Base-by-base conservation (phyloP, 2,888 invertebrate genomes). In the Anticlea derivata region DNA sequence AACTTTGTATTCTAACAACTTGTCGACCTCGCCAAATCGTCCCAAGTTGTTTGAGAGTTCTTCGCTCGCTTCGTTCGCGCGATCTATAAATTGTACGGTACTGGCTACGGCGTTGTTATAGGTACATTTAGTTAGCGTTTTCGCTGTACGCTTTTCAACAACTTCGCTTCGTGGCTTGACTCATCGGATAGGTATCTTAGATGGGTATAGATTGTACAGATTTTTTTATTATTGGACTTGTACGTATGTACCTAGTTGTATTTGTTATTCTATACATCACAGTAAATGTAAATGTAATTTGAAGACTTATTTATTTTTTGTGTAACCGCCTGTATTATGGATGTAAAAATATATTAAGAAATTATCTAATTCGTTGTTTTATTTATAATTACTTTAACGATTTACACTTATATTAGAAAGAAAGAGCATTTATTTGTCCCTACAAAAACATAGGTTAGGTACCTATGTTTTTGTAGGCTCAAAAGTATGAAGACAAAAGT, bases 281-380 rank as follows among this genome's bases (percentile, higher is more conserved):
- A 78, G 51, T 67, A 58, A 68, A 65, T 75, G 70, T 75, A 74
- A 73, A 72, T 71, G 61, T 61, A 66, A 68, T 60, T n/a, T 44
- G 39, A 66, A 71, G 70, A 75, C 79, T 82, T 86, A 87, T 87
- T 89, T 89, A 87, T 87, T 89, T 80, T 81, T 83, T 84, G 84
- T 89, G 84, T 89, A 89, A 89, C 88, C 89, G 87, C 88, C 88
- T 89, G 86, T 86, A 85, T 85, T 83, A 88, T 86, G 80, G 83
- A 82, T 88, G 88, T 89, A 88, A 86, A 89, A 89, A 87, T 86
- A 87, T 86, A 82, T 80, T 62, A 85, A 84, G 86, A 85, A 85
- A 85, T 82, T 81, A 83, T 83, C 75, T 76, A 77, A 46, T 58
- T 26, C 29, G 53, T 55, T 43, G 64, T 71, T 74, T 74, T 58